Conservation (phyloP, 1,140 invertebrate species). For the Habropoda laboriosa region DNA sequence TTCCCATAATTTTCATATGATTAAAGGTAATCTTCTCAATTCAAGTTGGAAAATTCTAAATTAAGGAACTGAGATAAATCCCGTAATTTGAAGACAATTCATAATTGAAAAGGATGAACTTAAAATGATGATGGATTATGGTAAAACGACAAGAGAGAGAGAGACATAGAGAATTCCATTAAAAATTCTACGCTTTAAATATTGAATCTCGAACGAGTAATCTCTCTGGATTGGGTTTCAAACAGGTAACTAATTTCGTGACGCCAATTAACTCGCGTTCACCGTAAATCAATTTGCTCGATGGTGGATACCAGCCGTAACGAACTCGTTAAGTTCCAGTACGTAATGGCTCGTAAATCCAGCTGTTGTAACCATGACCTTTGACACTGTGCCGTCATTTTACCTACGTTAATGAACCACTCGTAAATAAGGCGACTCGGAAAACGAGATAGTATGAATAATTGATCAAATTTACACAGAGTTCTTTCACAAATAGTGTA, state of each 20-base stretch:
- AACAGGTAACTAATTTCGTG: slow-evolving; percentile 10
- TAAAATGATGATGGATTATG: background rate
- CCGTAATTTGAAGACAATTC: no score
- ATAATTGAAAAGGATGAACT: background rate
- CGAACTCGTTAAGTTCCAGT: slow-evolving; percentile 27
- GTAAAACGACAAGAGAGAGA: no score
- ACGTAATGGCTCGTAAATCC: slow-evolving; percentile 25
- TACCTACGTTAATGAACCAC: background rate
- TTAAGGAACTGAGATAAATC: no score
- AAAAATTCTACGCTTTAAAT: background rate
- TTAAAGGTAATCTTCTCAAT: no score
- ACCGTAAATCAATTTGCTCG: slow-evolving; percentile 26
- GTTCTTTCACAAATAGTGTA: background rate
- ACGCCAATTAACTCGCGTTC: slow-evolving; percentile 19
- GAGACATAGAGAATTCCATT: background rate
- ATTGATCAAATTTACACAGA: background rate
- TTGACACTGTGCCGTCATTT: background rate
- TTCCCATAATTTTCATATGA: no score
- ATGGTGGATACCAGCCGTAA: slow-evolving; percentile 6
- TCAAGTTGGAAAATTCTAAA: no score
- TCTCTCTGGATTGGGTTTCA: background rate
- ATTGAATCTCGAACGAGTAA: background rate
- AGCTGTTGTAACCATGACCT: slow-evolving; percentile 3
- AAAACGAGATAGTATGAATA: background rate
- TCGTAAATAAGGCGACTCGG: background rate